Evolutionary conservation across 2,888 invertebrate species (phyloP), one percentile per base, ranked within the genome.

Genomic region (Proisotoma minuta): DNA sequence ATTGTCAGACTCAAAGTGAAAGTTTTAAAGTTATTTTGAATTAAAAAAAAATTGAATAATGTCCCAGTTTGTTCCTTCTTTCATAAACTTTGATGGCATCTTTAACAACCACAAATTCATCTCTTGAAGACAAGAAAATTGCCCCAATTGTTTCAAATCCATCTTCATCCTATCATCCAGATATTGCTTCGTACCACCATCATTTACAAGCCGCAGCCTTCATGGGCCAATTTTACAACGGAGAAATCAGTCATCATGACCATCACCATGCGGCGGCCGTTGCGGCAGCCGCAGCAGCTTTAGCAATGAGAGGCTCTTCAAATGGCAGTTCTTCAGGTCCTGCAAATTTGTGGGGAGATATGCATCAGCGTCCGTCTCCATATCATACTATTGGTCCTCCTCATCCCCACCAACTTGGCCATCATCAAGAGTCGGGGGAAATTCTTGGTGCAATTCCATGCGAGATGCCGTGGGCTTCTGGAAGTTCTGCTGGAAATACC

Each of bases 171-270:
- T 34, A 34, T 15, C 8, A 34, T 15, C 34, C 15, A 8, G 34
- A 34, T 10, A 8, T 34, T 15, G 34, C 34, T 12, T 18, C 28
- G 18, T 52, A 52, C 18, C 52, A 52, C 28, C 52, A 29, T 28
- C 52, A 52, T 18, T 18, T 52, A 26, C 52, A 52, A 26, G 26
- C 52, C 24, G 29, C 28, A 2, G 15, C 26, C 15, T 70, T 69
- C 61, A 73, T 73, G 71, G 73, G 73, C 43, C 73, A 73, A 49
- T 71, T 73, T 60, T 73, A 73, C 60, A 69, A 59, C 1, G 51
- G 57, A 5, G 60, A 58, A 10, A 39, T 62, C 18, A 39, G 51
- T 28, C 53, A 58, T 28, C 63, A 63, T 50, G 57, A 62, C 18
- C 60, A 59, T 63, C 65, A 64, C 20, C 61, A 67, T 52, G 63